Conservation (phyloP, 2,797 vertebrate species). For the Diplodus puntazzo region DNA sequence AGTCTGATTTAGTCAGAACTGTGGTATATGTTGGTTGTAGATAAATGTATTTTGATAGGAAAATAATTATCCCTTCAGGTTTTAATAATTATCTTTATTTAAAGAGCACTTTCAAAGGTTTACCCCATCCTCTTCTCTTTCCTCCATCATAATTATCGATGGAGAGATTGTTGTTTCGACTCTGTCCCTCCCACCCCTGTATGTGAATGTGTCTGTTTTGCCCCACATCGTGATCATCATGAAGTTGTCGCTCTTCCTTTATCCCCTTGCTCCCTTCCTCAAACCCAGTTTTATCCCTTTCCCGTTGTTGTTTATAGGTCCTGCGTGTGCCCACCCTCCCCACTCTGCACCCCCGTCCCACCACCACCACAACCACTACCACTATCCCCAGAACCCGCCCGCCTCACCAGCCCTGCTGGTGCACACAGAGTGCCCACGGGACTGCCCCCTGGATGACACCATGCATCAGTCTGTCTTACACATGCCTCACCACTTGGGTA, state of each 20-base stretch:
- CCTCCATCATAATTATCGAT: constrained; percentile 12
- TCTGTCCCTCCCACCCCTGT: constrained; percentile 27
- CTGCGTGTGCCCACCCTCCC: constrained; percentile 83
- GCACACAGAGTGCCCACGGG: constrained; percentile 83
- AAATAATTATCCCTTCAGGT: neutral
- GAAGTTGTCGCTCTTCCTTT: constrained; percentile 46
- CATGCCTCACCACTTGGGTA: constrained; percentile 87
- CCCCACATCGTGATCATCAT: constrained; percentile 60
- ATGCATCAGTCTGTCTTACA: constrained; percentile 88
- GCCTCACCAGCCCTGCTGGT: constrained; percentile 87
- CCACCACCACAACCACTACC: constrained; percentile 76
- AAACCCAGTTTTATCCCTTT: constrained; percentile 71
- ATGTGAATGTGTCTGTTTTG: constrained; percentile 54
- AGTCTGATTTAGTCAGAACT: neutral
- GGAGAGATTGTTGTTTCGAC: neutral
- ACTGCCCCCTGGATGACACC: constrained; percentile 86
- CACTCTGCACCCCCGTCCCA: constrained; percentile 80
- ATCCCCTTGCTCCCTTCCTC: constrained; percentile 61
- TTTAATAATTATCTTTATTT: neutral
- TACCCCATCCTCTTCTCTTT: neutral
- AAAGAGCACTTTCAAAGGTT: neutral
- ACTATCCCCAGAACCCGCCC: constrained; percentile 82
- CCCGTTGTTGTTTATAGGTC: constrained; percentile 84
- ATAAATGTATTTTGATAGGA: neutral
- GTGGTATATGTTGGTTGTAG: neutral